Base-by-base conservation (phyloP, 2,113 vertebrate genomes). In the Rhineura floridana region DNA sequence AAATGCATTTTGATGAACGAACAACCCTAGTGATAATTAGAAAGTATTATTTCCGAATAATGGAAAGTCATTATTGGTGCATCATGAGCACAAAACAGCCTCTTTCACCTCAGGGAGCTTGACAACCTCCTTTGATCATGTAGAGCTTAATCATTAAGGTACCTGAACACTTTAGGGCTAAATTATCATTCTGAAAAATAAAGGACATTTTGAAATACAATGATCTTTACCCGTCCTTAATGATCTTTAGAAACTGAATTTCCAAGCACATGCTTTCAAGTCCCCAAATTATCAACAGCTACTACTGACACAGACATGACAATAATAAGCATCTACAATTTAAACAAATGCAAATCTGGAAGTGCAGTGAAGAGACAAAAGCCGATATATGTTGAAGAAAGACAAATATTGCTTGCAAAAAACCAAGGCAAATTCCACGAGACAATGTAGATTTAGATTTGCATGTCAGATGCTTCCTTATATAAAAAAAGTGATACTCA, bases 121-220 rank as follows among this genome's bases (percentile, higher is more conserved):
- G 78, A 81, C 85, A 89, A 80, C 52, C n/a, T 88, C 25, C 65
- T 94, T 90, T 88, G 84, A 88, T 59, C 84, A 86, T 3, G 50
- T 3, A 90, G 59, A 92, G 48, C 83, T 91, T 92, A 90, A 93
- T 84, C 48, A n/a, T 70, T 55, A 91, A 89, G 75, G 65, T 70
- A 75, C 77, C 7, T 87, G 80, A 93, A 83, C 81, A 88, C 82
- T 81, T 50, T 0, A 0, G 78, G 67, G 55, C 67, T 92, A 86
- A 89, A 83, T 90, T 86, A 86, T 88, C 70, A 87, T 92, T 93
- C 90, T 76, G 85, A 63, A 79, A 89, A 87, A 55, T 65, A 67
- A 52, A 81, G 76, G 86, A 88, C 59, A 0, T 0, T 0, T 92
- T 59, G 52, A 88, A 94, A 91, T 48, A 88, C 30, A 85, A 4